Base-by-base conservation (phyloP, 2,888 invertebrate species). In the Mantis religiosa region DNA sequence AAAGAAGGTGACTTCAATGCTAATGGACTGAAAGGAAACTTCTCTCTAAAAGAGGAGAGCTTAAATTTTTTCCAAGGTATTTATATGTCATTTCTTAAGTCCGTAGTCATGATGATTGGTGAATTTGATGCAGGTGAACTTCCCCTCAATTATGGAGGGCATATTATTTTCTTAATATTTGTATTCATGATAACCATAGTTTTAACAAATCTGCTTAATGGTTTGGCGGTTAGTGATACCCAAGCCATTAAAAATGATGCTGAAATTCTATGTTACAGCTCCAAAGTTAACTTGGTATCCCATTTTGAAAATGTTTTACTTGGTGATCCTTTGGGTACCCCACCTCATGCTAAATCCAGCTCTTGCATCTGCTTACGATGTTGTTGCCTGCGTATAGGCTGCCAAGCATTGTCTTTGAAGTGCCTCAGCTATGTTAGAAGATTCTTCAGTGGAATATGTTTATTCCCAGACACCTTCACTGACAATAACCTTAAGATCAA, bases 71-170 rank as follows among this genome's bases (percentile, higher is more conserved):
- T 97, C 91, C 94, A 94, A 2, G 95, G 96, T 92, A 96, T 97
- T 0, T 95, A 95, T 3, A 94, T 95, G 89, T 96, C 97, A 0
- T 92, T 97, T 71, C 97, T 97, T 91, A 97, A 97, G 93, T 97
- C 97, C 0, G 95, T 97, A 41, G 96, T 97, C 1, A 97, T 97
- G 97, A 94, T 97, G 91, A 97, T 97, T 0, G 97, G 97, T 25
- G 97, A 97, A 93, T 97, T 97, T 91, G 97, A 97, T 91, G 97
- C 97, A 0, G 95, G 96, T n/a, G 95, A 96, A 12, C 96, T 97
- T 85, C 95, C 97, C 86, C 97, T 97, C 92, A 81, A 9, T 28
- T 28, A 86, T 28, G 87, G 87, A 15, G 82, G 87, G 7, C 30
- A 87, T 14, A 28, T 87, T 15, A 20, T 87, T 28, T 87, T 87